A percentile compares a stretch with the other conserved stretches of the same genome.
Evolutionary conservation across 2,888 invertebrate genomes (phyloP).

Genomic region (Ptilodon capucinus): DNA sequence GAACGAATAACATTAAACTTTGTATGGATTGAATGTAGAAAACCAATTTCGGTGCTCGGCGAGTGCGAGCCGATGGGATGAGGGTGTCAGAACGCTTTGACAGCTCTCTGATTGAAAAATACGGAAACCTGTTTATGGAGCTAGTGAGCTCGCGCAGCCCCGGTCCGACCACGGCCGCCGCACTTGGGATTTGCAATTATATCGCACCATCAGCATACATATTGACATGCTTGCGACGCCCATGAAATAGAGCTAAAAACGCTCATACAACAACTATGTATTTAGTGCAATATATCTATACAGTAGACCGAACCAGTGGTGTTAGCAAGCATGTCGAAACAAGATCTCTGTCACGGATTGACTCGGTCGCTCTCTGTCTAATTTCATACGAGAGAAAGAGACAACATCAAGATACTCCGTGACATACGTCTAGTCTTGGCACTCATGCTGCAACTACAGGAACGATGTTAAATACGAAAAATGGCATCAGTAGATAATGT

Average conservation of each 20-base stretch:
- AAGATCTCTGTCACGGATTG: background rate
- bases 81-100: constrained; percentile 84
- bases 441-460: too few species aligned
- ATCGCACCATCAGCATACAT: constrained; percentile 6
- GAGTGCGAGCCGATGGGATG: constrained; percentile 83
- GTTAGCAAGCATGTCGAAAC: too few species aligned
- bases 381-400: too few species aligned
- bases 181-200: constrained; percentile 14
- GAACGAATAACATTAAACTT: constrained; percentile 83
- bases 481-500: too few species aligned
- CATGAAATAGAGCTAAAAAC: too few species aligned
- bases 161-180: constrained; percentile 26
- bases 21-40: constrained; percentile 84
- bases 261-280: too few species aligned
- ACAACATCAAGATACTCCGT: too few species aligned
- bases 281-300: too few species aligned
- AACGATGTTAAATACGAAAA: too few species aligned
- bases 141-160: constrained; percentile 61
- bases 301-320: too few species aligned
- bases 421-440: too few species aligned
- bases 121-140: constrained; percentile 83
- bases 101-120: constrained; percentile 85
- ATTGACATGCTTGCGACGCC: background rate
- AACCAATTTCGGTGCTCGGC: constrained; percentile 83
- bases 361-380: too few species aligned